These are phyloP conservation scores for Mesembrinibis cayennensis DNA, from an alignment of 2,113 vertebrate species.

Conservation along the genomic window DNA sequence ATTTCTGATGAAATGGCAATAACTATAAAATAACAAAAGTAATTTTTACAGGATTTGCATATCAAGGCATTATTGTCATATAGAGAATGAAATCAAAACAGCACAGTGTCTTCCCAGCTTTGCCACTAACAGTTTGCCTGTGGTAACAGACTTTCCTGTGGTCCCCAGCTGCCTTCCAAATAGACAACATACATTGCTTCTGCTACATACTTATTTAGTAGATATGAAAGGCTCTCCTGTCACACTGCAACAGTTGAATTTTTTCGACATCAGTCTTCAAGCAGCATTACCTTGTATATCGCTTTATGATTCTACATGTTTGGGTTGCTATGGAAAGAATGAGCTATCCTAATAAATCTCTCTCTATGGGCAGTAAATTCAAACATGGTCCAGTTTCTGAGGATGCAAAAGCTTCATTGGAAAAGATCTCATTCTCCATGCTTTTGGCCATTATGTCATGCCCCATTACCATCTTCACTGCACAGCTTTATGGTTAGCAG, in stretches of 20 bases:
- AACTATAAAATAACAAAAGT: neutral
- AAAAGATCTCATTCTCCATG: conserved; percentile 26
- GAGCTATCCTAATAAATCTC: conserved; percentile 17
- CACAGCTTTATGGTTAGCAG: neutral
- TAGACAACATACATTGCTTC: neutral
- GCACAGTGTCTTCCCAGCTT: neutral
- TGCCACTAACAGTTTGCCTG: neutral
- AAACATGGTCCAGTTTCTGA: conserved; percentile 24
- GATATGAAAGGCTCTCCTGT: neutral
- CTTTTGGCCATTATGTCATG: conserved; percentile 23
- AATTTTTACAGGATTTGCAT: neutral
- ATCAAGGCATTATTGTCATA: neutral
- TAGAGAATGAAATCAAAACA: neutral
- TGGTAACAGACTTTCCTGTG: neutral
- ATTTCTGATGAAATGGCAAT: neutral
- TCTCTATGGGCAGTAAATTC: conserved; percentile 48
- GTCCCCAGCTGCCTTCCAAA: neutral
- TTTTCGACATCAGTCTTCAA: neutral
- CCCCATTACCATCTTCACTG: conserved; percentile 8
- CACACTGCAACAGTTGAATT: neutral
- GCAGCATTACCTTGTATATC: neutral
- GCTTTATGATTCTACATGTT: neutral
- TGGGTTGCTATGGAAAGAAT: conserved; percentile 14
- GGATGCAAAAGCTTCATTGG: conserved; percentile 15
- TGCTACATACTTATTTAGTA: neutral